Conservation (phyloP, 2,113 vertebrate genomes). For the Sialia sialis region DNA sequence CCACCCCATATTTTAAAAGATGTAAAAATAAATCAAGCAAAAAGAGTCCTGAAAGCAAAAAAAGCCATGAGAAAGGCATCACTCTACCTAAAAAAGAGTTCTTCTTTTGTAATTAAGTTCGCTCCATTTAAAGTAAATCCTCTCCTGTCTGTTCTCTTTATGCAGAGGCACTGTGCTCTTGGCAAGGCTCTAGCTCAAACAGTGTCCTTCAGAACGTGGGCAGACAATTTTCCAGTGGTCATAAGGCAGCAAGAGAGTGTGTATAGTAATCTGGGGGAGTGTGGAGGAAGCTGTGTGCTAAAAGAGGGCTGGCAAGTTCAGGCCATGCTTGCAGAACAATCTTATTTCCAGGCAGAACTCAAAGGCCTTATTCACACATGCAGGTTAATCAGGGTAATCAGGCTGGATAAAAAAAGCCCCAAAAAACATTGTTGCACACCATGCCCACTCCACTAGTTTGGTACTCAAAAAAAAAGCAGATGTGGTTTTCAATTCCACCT, state of each 20-base stretch:
- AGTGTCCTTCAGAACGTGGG: background rate
- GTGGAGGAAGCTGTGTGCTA: background rate
- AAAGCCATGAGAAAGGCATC: background rate
- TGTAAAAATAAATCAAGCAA: background rate
- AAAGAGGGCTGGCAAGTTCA: background rate
- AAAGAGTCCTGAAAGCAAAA: background rate
- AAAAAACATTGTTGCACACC: background rate
- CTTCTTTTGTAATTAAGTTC: constrained; percentile 9
- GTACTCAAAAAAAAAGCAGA: background rate
- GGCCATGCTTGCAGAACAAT: background rate
- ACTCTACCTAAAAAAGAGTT: background rate
- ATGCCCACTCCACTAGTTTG: rapidly evolving
- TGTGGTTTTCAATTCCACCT: background rate
- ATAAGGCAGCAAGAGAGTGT: background rate
- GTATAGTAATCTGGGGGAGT: background rate
- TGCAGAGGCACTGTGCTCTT: background rate
- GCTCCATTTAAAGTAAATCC: background rate
- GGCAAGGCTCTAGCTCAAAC: background rate
- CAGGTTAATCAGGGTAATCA: background rate
- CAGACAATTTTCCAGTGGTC: background rate
- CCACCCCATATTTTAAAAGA: background rate
- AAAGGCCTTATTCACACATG: background rate
- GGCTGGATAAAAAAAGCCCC: background rate
- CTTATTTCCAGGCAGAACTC: background rate
- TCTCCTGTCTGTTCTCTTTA: constrained; percentile 4